phyloP scores from a whole-genome alignment of 1,140 invertebrate species.

The Harpegnathos saltator region DNA sequence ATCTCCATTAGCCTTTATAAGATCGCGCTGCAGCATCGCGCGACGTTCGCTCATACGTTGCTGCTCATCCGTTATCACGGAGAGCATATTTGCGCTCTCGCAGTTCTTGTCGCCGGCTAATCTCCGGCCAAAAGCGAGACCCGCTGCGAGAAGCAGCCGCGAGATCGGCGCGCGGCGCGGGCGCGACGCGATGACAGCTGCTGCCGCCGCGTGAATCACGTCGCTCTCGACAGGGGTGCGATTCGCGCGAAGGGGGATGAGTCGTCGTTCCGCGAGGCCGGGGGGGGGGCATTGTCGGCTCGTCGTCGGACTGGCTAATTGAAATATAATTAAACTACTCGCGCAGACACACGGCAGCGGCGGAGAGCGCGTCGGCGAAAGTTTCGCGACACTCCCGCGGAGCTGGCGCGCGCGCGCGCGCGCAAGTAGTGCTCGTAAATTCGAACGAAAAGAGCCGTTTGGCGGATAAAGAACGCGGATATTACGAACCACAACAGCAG shows the following conservation, averaged over 20 bases:
- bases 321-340: conserved; percentile 56
- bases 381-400: conserved; percentile 8
- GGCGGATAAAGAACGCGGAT: conserved; percentile 1
- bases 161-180: too few relatives aligned
- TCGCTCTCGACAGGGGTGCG: background rate
- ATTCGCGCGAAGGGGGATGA: background rate
- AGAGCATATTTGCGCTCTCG: too few relatives aligned
- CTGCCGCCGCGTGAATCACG: too few relatives aligned
- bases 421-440: conserved; percentile 43
- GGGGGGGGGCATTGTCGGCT: conserved; percentile 1
- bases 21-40: too few relatives aligned
- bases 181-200: too few relatives aligned
- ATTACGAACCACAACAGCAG: conserved; percentile 10
- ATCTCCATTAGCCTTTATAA: too few relatives aligned
- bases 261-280: conserved; percentile 3
- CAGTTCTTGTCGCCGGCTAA: background rate
- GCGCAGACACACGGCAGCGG: background rate
- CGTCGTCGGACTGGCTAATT: conserved; percentile 7
- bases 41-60: too few relatives aligned
- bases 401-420: background rate
- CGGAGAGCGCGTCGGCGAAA: background rate
- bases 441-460: background rate
- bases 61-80: too few relatives aligned
- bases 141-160: background rate
- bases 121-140: background rate